Base-by-base conservation (phyloP, 2,797 vertebrate genomes). In the Melanogrammus aeglefinus region DNA sequence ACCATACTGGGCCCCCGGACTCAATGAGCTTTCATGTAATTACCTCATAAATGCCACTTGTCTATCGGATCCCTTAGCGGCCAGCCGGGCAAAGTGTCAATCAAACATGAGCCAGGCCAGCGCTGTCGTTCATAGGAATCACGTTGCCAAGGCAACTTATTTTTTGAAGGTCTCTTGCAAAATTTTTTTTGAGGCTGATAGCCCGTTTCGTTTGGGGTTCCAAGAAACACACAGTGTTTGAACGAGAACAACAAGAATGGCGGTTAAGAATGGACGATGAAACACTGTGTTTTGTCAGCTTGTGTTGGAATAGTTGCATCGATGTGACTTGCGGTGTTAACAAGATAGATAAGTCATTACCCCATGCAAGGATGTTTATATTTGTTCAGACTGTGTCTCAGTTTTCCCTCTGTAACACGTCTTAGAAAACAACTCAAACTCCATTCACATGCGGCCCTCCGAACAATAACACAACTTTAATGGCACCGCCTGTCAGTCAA, bases 1-100 rank as follows among this genome's bases (percentile, higher is more conserved):
- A 84, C 78, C 75, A 80, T 73, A 66, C 79, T 73, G 81, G 87
- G 88, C 77, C 21, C n/a, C 2, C 35, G 35, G 5, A 70, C 79
- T 92, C 88, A 92, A 95, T 86, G 83, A 88, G 88, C 85, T 85
- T 89, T 92, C 89, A 88, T 93, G 93, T 94, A 95, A 95, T 93
- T 93, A 92, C 92, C 93, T 93, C 90, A 94, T 94, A 93, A 94
- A 94, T 93, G 91, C 93, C 92, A 92, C 91, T 94, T 92, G 90
- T 94, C 93, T 81, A 87, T 95, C 93, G 93, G 85, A 72, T 82
- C 84, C 82, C 78, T 85, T 78, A 85, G 87, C 79, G 86, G 86
- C 63, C 80, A 82, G 79, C 80, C 79, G 91, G 89, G 88, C 88
- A 88, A 90, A 79, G 86, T 92, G 92, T 94, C 94, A 94, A 91